Conservation (phyloP, 2,797 vertebrate species). For the Crenichthys baileyi region DNA sequence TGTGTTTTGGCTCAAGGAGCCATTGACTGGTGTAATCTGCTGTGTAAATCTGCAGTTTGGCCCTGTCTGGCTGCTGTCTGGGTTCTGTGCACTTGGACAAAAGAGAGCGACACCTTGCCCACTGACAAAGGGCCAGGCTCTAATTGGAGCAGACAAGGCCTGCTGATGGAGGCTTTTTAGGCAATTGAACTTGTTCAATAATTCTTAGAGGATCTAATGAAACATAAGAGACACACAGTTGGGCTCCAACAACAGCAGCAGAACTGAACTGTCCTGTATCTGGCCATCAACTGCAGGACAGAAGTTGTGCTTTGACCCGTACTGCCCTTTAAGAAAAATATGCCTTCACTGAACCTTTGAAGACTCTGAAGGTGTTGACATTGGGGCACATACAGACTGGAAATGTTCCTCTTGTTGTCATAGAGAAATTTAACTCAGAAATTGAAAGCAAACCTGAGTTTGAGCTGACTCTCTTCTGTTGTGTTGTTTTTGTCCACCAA, state of each 20-base stretch:
- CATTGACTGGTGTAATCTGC: constrained; percentile 83
- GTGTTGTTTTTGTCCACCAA: constrained; percentile 55
- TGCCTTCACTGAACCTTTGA: constrained; percentile 29
- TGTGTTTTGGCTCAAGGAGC: constrained; percentile 77
- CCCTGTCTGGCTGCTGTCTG: constrained; percentile 85
- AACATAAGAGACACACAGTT: constrained; percentile 73
- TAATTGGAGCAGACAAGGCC: constrained; percentile 82
- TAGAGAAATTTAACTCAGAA: constrained; percentile 44
- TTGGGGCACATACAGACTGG: constrained; percentile 31
- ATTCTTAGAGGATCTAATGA: constrained; percentile 70
- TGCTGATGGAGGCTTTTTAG: constrained; percentile 84
- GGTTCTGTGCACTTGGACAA: constrained; percentile 81
- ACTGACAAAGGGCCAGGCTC: constrained; percentile 70
- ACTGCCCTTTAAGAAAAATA: constrained; percentile 47
- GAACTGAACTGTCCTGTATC: constrained; percentile 50
- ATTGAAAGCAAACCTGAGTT: constrained; percentile 54
- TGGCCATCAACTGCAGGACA: constrained; percentile 50
- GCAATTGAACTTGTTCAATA: constrained; percentile 78
- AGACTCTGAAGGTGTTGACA: constrained; percentile 31
- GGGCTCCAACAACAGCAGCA: constrained; percentile 66
- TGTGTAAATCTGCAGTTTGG: constrained; percentile 81
- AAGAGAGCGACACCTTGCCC: constrained; percentile 82
- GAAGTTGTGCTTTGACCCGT: constrained; percentile 67
- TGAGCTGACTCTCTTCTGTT: constrained; percentile 59
- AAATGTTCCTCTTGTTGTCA: constrained; percentile 44